Conservation (phyloP, 2,888 invertebrate genomes). For the Lymantria dispar region DNA sequence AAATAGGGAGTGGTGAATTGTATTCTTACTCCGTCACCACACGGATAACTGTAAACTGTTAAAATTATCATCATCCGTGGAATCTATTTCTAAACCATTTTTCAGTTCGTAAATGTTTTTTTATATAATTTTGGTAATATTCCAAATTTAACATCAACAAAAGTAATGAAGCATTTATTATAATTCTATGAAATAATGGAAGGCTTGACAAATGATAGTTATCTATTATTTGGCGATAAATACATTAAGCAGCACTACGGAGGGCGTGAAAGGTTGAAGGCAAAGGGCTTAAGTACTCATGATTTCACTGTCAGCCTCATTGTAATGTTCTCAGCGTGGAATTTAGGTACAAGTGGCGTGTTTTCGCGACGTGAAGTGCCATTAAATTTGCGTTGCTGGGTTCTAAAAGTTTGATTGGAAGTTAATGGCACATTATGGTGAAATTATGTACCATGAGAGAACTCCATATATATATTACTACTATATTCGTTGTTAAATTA, state of each 20-base stretch:
- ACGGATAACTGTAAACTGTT: too few species aligned
- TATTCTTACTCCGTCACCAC: too few species aligned
- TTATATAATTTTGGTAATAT: too few species aligned
- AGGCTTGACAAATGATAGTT: background rate
- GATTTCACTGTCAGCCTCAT: constrained; percentile 23
- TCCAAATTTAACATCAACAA: too few species aligned
- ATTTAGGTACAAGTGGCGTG: constrained; percentile 18
- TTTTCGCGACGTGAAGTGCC: constrained; percentile 26
- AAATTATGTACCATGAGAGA: background rate
- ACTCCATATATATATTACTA: too few species aligned
- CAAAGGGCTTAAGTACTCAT: constrained; percentile 10
- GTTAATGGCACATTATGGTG: background rate
- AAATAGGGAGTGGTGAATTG: too few species aligned
- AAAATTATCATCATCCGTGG: too few species aligned
- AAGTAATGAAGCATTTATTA: too few species aligned
- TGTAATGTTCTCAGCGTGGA: constrained; percentile 22
- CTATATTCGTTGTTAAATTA: too few species aligned
- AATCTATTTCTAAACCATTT: too few species aligned
- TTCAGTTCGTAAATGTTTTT: too few species aligned
- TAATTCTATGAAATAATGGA: too few species aligned
- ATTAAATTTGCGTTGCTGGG: constrained; percentile 5
- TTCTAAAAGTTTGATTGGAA: constrained; percentile 3
- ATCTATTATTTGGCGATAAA: constrained; percentile 6
- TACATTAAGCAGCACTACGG: constrained; percentile 4
- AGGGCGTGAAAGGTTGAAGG: constrained; percentile 5